Conservation (phyloP, 2,888 invertebrate genomes). For the Gymnosoma rotundatum region DNA sequence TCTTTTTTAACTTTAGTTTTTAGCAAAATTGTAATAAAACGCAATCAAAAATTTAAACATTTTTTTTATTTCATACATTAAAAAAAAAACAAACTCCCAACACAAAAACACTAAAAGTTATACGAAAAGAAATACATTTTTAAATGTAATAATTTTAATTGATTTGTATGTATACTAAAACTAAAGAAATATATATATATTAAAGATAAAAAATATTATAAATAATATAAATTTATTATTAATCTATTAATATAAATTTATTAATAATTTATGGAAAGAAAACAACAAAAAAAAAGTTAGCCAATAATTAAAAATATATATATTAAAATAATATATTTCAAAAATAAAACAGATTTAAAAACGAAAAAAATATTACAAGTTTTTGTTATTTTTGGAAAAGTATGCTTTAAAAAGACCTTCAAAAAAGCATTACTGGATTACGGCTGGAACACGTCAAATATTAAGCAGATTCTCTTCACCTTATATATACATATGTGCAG, state of each 20-base stretch:
- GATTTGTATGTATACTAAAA: conserved; percentile 82
- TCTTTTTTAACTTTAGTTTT: conserved; percentile 78
- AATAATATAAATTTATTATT: conserved; percentile 71
- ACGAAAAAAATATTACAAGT: conserved; percentile 32
- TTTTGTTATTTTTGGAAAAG: conserved; percentile 61
- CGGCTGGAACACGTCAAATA: background rate
- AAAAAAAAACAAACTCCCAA: conserved; percentile 27
- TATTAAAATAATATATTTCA: conserved; percentile 80
- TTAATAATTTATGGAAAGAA: conserved; percentile 69
- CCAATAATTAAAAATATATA: conserved; percentile 74
- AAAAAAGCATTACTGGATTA: background rate
- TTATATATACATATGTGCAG: fast-evolving
- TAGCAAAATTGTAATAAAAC: conserved; percentile 82
- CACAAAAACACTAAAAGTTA: conserved; percentile 68
- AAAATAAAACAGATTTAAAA: conserved; percentile 75
- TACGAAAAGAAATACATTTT: conserved; percentile 78
- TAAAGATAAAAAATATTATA: conserved; percentile 69
- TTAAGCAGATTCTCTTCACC: background rate
- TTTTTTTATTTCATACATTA: conserved; percentile 30
- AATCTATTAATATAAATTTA: conserved; percentile 71
- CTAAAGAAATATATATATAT: conserved; percentile 73
- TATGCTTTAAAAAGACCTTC: background rate
- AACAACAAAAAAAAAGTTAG: conserved; percentile 70
- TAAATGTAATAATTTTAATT: conserved; percentile 81
- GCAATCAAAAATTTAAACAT: conserved; percentile 74